Conservation (phyloP, 2,888 invertebrate species). For the Teinopalpus imperialis region DNA sequence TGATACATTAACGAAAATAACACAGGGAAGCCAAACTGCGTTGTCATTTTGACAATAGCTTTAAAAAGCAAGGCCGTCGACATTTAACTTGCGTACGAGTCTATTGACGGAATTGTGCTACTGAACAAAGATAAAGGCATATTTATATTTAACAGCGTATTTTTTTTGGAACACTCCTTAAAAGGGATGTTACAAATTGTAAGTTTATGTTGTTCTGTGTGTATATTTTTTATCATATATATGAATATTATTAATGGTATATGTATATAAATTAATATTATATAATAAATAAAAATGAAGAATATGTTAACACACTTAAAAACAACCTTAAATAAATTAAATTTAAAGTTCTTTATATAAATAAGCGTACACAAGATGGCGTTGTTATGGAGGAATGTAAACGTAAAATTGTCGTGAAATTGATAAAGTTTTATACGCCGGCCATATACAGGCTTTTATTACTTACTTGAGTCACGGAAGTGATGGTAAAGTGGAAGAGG, state of each 20-base stretch:
- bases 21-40: slow-evolving; percentile 1
- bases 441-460: slow-evolving; percentile 23
- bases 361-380: background rate
- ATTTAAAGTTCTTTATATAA: background rate
- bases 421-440: slow-evolving; percentile 26
- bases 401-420: slow-evolving; percentile 26
- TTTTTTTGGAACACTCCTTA: no score
- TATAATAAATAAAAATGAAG: no score
- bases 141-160: no score
- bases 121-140: slow-evolving; percentile 6
- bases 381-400: slow-evolving; percentile 13
- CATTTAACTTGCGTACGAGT: slow-evolving; percentile 6
- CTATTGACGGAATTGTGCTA: slow-evolving; percentile 4
- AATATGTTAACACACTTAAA: no score
- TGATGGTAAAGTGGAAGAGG: slow-evolving; percentile 12
- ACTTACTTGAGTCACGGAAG: slow-evolving; percentile 14
- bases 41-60: slow-evolving; percentile 20
- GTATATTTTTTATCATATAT: no score
- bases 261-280: no score
- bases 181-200: no score
- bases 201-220: no score
- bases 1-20: slow-evolving; percentile 3
- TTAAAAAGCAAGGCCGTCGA: slow-evolving; percentile 16
- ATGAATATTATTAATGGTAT: no score
- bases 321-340: no score